Evolutionary conservation across 2,113 vertebrate species (phyloP).

Genomic region (Plectropomus leopardus): DNA sequence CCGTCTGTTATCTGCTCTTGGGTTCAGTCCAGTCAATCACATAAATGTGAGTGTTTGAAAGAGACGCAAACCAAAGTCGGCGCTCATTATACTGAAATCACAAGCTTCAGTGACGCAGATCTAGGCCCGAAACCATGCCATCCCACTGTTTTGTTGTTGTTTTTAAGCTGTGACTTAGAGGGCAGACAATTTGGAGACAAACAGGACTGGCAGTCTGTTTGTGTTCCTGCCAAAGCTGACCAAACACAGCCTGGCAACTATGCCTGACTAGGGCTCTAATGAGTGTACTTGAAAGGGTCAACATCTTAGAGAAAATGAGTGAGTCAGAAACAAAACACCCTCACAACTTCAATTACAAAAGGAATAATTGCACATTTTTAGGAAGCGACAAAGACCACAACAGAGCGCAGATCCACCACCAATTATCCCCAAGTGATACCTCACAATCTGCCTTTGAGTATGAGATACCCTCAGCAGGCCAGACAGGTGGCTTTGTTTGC

Average conservation of each 20-base stretch:
- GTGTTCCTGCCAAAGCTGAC: slow-evolving; percentile 54
- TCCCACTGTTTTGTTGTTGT: slow-evolving; percentile 11
- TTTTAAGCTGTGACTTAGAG: slow-evolving; percentile 35
- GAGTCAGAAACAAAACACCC: not conserved
- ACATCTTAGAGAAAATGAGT: slow-evolving; percentile 16
- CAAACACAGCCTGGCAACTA: slow-evolving; percentile 50
- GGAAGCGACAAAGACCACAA: not conserved
- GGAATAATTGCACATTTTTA: slow-evolving; percentile 2
- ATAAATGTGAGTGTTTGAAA: not conserved
- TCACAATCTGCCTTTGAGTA: not conserved
- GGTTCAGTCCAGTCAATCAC: slow-evolving; percentile 14
- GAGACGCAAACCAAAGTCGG: not conserved
- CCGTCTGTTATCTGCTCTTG: slow-evolving; percentile 18
- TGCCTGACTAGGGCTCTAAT: slow-evolving; percentile 58
- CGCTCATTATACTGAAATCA: slow-evolving; percentile 39
- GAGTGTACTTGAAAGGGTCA: slow-evolving; percentile 46
- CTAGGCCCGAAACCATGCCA: slow-evolving; percentile 1
- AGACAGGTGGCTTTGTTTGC: slow-evolving; percentile 4
- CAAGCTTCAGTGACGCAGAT: slow-evolving; percentile 19
- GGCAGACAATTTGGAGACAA: slow-evolving; percentile 39
- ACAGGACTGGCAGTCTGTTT: slow-evolving; percentile 35
- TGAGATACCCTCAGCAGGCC: not conserved
- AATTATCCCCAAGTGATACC: not conserved
- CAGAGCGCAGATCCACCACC: not conserved
- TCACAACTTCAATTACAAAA: slow-evolving; percentile 31